Evolutionary conservation across 2,113 vertebrate species (phyloP).

Genomic region (Hymenochirus boettgeri): DNA sequence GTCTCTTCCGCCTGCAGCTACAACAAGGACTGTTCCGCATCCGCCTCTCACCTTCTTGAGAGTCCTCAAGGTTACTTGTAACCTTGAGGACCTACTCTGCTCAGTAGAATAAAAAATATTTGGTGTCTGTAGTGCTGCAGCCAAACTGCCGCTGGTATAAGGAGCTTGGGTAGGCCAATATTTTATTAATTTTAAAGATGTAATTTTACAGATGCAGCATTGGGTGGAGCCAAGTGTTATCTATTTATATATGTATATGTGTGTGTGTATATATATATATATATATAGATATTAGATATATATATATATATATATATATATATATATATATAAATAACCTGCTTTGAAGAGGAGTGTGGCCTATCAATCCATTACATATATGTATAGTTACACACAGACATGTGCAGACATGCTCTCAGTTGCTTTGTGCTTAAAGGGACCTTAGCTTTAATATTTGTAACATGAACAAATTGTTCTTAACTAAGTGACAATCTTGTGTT

Average conservation of each 20-base stretch:
- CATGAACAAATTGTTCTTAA: background rate
- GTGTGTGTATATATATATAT: background rate
- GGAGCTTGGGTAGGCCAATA: conserved; percentile 1
- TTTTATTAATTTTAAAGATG: background rate
- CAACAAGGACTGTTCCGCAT: conserved; percentile 90
- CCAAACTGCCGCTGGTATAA: conserved; percentile 6
- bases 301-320: background rate
- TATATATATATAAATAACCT: background rate
- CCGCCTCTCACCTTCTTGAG: conserved; percentile 68
- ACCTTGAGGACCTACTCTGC: conserved; percentile 44
- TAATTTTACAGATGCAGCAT: too few species aligned
- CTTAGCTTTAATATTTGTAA: conserved; percentile 25
- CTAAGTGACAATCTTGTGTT: conserved; percentile 11
- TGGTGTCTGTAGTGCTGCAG: background rate
- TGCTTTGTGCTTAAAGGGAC: conserved; percentile 31
- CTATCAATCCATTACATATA: too few species aligned
- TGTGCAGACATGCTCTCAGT: too few species aligned
- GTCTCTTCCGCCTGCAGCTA: conserved; percentile 91
- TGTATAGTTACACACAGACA: too few species aligned
- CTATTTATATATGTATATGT: too few species aligned
- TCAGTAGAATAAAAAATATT: background rate
- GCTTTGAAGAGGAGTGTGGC: too few species aligned
- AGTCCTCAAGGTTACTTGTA: conserved; percentile 9
- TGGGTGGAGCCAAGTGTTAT: too few species aligned
- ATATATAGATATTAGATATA: background rate